phyloP scores from a whole-genome alignment of 2,888 invertebrate genomes.

The Ypsolopha sequella region DNA sequence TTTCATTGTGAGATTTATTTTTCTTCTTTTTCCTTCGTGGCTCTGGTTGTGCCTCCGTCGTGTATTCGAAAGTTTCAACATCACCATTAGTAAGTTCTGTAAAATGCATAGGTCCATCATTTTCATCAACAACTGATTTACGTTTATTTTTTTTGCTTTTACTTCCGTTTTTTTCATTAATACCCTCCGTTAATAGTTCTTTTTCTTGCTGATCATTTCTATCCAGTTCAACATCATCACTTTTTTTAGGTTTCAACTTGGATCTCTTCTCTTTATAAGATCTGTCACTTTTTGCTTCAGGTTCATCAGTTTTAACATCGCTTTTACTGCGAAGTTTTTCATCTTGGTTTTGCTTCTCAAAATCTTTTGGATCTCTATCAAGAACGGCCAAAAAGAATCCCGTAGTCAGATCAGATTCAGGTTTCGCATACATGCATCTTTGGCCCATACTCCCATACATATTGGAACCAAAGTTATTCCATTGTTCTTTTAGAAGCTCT shows the following conservation, averaged over 20 bases:
- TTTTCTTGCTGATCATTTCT: constrained; percentile 2
- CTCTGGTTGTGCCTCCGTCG: background rate
- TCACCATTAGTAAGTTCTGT: too few species aligned
- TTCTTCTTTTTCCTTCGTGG: background rate
- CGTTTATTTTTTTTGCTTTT: constrained; percentile 6
- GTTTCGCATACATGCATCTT: constrained; percentile 83
- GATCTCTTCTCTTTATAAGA: background rate
- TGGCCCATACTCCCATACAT: constrained; percentile 76
- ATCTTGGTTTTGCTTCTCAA: constrained; percentile 21
- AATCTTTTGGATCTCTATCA: constrained; percentile 70
- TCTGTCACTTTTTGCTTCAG: constrained; percentile 6
- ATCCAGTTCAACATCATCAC: background rate
- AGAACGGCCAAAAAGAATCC: constrained; percentile 97
- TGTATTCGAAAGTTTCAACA: background rate
- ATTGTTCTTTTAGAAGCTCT: constrained; percentile 72
- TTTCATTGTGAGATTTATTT: constrained; percentile 2
- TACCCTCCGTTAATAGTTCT: constrained; percentile 5
- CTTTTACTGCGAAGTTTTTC: background rate
- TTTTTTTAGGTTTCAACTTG: constrained; percentile 1
- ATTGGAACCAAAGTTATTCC: constrained; percentile 77
- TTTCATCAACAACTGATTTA: background rate
- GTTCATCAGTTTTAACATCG: background rate
- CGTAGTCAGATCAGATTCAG: constrained; percentile 84
- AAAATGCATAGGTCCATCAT: background rate
- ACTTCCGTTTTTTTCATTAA: background rate